Conservation (phyloP, 2,797 vertebrate genomes). For the Setipinna tenuifilis region DNA sequence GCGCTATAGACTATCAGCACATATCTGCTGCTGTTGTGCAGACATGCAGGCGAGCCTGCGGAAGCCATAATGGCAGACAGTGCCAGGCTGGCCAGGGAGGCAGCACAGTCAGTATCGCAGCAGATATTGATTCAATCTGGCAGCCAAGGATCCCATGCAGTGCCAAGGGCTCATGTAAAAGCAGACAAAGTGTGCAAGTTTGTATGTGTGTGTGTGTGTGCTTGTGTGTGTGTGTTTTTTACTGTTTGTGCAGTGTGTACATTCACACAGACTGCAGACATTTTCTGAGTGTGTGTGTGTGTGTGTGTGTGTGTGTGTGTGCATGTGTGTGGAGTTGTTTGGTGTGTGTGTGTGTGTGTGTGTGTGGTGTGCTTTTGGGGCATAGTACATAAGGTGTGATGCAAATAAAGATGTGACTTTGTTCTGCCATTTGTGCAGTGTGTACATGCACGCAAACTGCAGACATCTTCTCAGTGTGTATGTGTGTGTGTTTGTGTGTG, state of each 20-base stretch:
- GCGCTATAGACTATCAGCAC: too few relatives aligned
- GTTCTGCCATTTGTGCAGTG: background rate
- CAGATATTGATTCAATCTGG: slow-evolving; percentile 17
- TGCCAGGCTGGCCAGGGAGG: background rate
- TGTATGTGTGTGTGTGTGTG: background rate
- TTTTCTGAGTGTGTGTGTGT: background rate
- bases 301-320: too few relatives aligned
- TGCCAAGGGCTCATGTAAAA: background rate
- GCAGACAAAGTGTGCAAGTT: background rate
- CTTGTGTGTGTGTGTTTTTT: background rate
- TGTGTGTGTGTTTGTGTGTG: too few relatives aligned
- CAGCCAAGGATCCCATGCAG: background rate
- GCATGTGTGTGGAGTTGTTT: too few relatives aligned
- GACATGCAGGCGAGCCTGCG: background rate
- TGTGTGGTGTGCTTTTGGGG: background rate
- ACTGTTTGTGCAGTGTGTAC: background rate
- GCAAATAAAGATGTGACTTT: background rate
- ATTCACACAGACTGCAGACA: too few relatives aligned
- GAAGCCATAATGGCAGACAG: background rate
- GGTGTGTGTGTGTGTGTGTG: background rate
- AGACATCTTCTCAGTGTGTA: background rate
- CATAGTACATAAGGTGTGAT: background rate
- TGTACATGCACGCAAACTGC: background rate
- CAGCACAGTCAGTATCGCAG: background rate
- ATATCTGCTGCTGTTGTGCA: too few relatives aligned